Conservation (phyloP, 2,797 vertebrate genomes). For the Ataeniobius toweri region DNA sequence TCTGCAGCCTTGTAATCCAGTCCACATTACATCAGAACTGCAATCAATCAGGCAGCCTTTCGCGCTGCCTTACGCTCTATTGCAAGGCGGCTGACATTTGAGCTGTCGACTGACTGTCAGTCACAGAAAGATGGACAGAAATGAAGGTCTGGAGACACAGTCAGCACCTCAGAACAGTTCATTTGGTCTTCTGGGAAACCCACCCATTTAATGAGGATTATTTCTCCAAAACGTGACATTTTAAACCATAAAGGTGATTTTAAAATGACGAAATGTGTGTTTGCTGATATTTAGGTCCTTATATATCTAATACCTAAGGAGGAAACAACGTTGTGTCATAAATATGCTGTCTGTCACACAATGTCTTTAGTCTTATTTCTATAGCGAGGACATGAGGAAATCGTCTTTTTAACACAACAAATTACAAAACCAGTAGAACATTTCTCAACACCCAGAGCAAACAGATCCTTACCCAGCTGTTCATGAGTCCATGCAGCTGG, state of each 20-base stretch:
- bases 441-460: conserved; percentile 3
- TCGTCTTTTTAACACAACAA: background rate
- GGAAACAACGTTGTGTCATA: conserved; percentile 16
- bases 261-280: background rate
- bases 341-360: conserved; percentile 9
- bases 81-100: conserved; percentile 33
- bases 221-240: background rate
- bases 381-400: background rate
- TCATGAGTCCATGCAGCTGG: background rate
- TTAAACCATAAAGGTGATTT: background rate
- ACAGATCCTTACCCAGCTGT: background rate
- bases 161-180: conserved; percentile 16
- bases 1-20: conserved; percentile 51
- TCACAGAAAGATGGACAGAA: conserved; percentile 24
- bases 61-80: conserved; percentile 45
- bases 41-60: conserved; percentile 70
- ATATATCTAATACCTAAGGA: conserved; percentile 16
- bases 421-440: conserved; percentile 3
- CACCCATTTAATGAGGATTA: conserved; percentile 1
- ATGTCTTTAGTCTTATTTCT: background rate
- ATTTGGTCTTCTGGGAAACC: conserved; percentile 6
- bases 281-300: background rate
- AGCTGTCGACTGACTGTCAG: conserved; percentile 45
- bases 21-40: conserved; percentile 61
- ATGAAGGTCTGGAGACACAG: conserved; percentile 18